A percentile compares a stretch with the other conserved stretches of the same genome.
phyloP scores from a whole-genome alignment of 2,113 vertebrate species.

The Atrichornis clamosus region DNA sequence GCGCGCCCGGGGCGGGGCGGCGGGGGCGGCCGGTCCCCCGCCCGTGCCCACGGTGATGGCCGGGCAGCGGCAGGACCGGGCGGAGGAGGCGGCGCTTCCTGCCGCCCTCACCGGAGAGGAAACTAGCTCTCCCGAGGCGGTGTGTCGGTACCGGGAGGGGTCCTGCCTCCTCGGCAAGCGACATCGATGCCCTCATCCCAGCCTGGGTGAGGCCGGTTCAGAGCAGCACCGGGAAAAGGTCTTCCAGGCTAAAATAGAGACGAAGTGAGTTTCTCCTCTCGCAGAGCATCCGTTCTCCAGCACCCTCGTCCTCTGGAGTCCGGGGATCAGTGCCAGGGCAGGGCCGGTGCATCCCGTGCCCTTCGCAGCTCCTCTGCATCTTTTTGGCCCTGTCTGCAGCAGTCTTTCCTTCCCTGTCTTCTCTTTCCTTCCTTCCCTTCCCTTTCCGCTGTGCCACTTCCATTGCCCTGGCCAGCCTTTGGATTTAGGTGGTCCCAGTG shows the following conservation, averaged over 20 bases:
- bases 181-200: not conserved
- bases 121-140: not conserved
- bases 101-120: not conserved
- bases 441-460: not conserved
- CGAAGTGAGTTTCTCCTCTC: not conserved
- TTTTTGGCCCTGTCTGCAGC: not conserved
- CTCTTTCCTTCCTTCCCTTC: not conserved
- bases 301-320: not conserved
- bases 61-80: not conserved
- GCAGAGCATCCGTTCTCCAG: not conserved
- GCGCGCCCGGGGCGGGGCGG: not conserved
- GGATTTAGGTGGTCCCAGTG: not conserved
- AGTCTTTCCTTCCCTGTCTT: not conserved
- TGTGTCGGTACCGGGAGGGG: not conserved
- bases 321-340: not conserved
- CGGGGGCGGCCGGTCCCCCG: not conserved
- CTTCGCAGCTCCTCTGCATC: not conserved
- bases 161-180: not conserved
- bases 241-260: not conserved
- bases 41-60: not conserved
- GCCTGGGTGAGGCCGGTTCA: not conserved
- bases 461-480: not conserved
- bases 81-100: constrained; percentile 1
- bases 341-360: not conserved
- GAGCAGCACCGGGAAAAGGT: not conserved